A percentile compares a stretch with the other conserved stretches of the same genome.
Evolutionary conservation across 2,888 invertebrate species (phyloP).

Genomic region (Eupithecia exiguata): DNA sequence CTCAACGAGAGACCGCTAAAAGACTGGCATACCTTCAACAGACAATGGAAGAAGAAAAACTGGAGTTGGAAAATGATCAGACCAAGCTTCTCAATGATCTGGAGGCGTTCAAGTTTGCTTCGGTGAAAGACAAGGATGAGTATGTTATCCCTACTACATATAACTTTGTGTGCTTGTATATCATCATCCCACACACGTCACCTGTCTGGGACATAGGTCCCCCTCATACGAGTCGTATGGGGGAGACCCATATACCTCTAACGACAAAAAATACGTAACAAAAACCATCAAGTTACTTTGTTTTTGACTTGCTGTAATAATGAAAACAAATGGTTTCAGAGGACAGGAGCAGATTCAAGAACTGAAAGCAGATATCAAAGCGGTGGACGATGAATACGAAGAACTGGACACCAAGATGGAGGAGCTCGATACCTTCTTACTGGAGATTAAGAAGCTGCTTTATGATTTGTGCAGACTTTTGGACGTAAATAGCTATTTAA

Average conservation of each 20-base stretch:
- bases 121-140: conserved; percentile 92
- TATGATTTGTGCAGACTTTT: conserved; percentile 75
- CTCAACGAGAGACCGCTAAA: conserved; percentile 88
- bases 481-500: conserved; percentile 61
- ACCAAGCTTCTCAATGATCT: conserved; percentile 87
- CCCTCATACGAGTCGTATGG: no score
- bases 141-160: conserved; percentile 66
- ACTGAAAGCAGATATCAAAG: conserved; percentile 84
- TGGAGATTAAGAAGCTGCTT: conserved; percentile 75
- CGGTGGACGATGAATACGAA: conserved; percentile 66
- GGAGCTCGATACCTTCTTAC: conserved; percentile 67
- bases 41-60: conserved; percentile 89
- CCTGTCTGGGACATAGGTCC: no score
- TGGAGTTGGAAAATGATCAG: conserved; percentile 86
- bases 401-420: conserved; percentile 66
- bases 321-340: conserved; percentile 67
- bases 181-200: no score
- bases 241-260: no score
- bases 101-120: conserved; percentile 90
- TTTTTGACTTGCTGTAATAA: background rate
- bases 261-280: no score
- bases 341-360: conserved; percentile 88
- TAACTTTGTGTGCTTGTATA: background rate
- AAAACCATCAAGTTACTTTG: background rate
- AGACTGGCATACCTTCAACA: conserved; percentile 88